Evolutionary conservation across 2,888 invertebrate species (phyloP).

Genomic region (Galerucella pusilla): DNA sequence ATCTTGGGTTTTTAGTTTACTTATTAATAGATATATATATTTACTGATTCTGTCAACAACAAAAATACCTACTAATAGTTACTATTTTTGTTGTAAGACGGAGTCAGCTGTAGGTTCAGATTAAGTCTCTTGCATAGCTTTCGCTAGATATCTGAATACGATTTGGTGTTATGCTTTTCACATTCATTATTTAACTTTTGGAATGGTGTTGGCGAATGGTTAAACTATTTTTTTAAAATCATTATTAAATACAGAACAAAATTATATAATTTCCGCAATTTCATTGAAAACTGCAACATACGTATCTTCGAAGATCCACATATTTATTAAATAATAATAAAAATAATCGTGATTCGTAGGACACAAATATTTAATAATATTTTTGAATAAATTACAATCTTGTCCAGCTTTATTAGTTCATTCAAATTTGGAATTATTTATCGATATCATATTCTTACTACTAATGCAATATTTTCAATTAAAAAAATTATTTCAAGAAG

Average conservation of each 20-base stretch:
- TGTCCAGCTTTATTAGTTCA: no score
- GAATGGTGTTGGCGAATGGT: slow-evolving; percentile 42
- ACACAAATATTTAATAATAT: no score
- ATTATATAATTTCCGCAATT: not conserved
- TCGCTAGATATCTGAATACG: slow-evolving; percentile 62
- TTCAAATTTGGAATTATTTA: no score
- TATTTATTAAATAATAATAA: no score
- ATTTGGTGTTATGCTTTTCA: slow-evolving; percentile 56
- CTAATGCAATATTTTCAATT: no score
- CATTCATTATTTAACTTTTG: slow-evolving; percentile 47
- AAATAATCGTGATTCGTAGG: no score
- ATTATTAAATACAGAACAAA: slow-evolving; percentile 13
- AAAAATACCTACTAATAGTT: slow-evolving; percentile 22
- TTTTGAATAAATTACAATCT: no score
- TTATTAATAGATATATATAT: slow-evolving; percentile 49
- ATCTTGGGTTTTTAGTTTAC: slow-evolving; percentile 54
- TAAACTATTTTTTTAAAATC: slow-evolving; percentile 26
- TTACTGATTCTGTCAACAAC: slow-evolving; percentile 31
- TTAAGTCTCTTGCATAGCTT: slow-evolving; percentile 60
- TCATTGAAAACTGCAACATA: not conserved
- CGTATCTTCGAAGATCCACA: no score
- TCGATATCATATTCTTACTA: no score
- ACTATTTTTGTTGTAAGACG: slow-evolving; percentile 20
- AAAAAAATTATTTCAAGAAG: no score
- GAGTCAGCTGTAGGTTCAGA: slow-evolving; percentile 54